Conservation (phyloP, 2,888 invertebrate genomes). For the Leptinotarsa peninsularis region DNA sequence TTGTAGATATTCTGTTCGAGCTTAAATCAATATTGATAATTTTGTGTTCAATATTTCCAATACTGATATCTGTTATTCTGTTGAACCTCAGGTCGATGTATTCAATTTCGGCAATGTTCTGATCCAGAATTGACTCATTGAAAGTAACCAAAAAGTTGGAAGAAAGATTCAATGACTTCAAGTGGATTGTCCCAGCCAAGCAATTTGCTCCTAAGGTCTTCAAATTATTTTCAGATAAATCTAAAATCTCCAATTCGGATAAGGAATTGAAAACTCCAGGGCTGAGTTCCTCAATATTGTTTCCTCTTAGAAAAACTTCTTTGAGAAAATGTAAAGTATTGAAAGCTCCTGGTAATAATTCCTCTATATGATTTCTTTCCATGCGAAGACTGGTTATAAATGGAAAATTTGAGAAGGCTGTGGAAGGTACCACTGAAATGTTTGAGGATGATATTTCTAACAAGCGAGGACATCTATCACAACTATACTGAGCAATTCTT, state of each 20-base stretch:
- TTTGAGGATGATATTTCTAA: not conserved
- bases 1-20: not conserved
- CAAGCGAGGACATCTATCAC: not conserved
- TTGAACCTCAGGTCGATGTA: not conserved
- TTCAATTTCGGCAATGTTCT: not conserved
- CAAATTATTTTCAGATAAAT: not conserved
- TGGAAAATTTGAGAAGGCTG: not conserved
- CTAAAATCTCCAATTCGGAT: not conserved
- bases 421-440: not conserved
- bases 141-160: not conserved
- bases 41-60: not conserved
- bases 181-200: not conserved
- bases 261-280: not conserved
- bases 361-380: not conserved
- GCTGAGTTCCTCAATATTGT: not conserved
- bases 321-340: not conserved
- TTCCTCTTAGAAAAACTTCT: not conserved
- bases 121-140: not conserved
- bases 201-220: not conserved
- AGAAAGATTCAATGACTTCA: not conserved
- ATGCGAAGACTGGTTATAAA: not conserved
- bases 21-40: slow-evolving; percentile 3
- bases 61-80: not conserved
- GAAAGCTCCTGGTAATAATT: not conserved
- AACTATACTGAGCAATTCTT: not conserved